phyloP scores from a whole-genome alignment of 2,797 vertebrate species.

The Pangasius djambal region DNA sequence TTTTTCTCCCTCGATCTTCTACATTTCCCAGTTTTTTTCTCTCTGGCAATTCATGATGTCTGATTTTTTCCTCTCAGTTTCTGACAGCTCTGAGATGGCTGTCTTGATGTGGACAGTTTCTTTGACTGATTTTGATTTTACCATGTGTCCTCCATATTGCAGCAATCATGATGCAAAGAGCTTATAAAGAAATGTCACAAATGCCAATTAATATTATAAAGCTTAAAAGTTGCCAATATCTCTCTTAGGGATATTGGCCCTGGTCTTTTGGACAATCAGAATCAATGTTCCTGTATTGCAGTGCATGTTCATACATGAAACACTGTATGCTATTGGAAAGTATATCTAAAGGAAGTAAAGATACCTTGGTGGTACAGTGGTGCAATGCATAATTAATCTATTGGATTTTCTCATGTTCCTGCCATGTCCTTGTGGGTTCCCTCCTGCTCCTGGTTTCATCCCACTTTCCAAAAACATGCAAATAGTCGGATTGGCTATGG shows the following conservation, averaged over 20 bases:
- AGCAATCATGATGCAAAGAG: neutral
- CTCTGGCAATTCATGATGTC: neutral
- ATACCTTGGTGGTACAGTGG: neutral
- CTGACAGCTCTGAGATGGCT: neutral
- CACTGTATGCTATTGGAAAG: neutral
- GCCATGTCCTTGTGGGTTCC: neutral
- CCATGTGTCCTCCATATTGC: neutral
- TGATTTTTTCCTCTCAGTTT: neutral
- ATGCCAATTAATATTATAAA: neutral
- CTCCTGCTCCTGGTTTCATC: neutral
- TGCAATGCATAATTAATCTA: neutral
- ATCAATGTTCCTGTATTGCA: neutral
- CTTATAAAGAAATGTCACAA: neutral
- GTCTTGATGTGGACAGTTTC: neutral
- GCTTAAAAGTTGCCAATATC: neutral
- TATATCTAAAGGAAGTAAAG: neutral
- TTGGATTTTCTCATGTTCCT: neutral
- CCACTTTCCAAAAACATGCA: neutral
- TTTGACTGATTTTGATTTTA: neutral
- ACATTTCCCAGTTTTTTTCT: neutral
- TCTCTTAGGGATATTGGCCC: neutral
- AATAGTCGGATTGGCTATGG: neutral
- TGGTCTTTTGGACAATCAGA: neutral
- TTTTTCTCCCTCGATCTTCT: neutral
- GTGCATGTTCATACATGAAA: neutral